Percentiles rank a stretch among this genome's conserved stretches.
phyloP scores from a whole-genome alignment of 2,888 invertebrate species.

The Lomographa bimaculata region DNA sequence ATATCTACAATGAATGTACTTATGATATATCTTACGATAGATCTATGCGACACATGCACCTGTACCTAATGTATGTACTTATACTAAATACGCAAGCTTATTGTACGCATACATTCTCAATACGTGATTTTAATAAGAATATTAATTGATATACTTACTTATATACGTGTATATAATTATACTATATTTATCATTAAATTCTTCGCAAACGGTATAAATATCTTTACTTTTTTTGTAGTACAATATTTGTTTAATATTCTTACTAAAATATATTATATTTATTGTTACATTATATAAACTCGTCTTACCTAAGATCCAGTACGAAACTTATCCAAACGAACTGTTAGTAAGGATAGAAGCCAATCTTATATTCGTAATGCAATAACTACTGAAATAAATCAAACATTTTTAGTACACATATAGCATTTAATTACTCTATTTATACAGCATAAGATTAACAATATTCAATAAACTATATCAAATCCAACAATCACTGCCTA shows the following conservation, averaged over 20 bases:
- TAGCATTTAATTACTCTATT: constrained; percentile 83
- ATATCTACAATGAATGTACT: too few relatives aligned
- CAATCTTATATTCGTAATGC: constrained; percentile 44
- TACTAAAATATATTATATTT: constrained; percentile 61
- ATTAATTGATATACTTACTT: too few relatives aligned
- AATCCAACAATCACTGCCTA: constrained; percentile 83
- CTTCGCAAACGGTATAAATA: too few relatives aligned
- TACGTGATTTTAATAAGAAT: constrained; percentile 46
- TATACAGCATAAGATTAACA: constrained; percentile 84
- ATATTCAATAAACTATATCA: constrained; percentile 83
- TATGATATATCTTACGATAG: constrained; percentile 20
- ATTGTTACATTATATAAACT: constrained; percentile 48
- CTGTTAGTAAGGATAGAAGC: constrained; percentile 58
- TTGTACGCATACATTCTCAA: constrained; percentile 14
- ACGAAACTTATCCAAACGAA: constrained; percentile 46
- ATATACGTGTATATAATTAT: too few relatives aligned
- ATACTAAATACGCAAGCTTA: constrained; percentile 37
- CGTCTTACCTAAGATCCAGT: constrained; percentile 74
- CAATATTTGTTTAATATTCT: too few relatives aligned
- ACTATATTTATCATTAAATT: too few relatives aligned
- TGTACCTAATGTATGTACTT: constrained; percentile 32
- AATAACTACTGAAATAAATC: constrained; percentile 71
- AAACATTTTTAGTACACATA: constrained; percentile 78
- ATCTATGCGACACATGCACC: constrained; percentile 46
- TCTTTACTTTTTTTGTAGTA: too few relatives aligned